Conservation (phyloP, 2,113 vertebrate genomes). For the Macquaria australasica region DNA sequence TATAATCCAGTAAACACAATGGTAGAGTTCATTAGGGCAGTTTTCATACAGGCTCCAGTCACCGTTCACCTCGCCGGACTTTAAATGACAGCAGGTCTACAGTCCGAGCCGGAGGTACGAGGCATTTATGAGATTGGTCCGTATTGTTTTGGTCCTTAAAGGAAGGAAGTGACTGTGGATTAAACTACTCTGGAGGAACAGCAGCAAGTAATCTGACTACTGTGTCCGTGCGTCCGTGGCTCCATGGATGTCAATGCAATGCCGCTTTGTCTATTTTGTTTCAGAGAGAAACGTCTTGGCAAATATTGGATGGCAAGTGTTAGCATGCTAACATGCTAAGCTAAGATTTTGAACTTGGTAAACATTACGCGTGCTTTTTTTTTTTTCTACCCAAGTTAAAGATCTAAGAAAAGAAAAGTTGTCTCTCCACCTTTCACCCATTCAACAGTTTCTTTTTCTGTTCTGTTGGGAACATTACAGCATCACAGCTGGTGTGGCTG, state of each 20-base stretch:
- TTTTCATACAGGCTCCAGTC: not conserved
- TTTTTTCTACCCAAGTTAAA: too few relatives aligned
- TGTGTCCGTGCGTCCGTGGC: not conserved
- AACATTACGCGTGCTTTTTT: too few relatives aligned
- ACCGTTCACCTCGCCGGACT: not conserved
- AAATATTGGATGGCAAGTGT: too few relatives aligned
- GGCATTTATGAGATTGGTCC: slow-evolving; percentile 10
- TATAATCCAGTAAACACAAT: not conserved
- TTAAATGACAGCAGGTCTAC: not conserved
- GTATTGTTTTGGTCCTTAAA: slow-evolving; percentile 11
- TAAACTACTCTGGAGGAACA: slow-evolving; percentile 4
- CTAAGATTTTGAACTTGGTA: too few relatives aligned
- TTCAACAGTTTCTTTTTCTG: not conserved
- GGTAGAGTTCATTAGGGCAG: slow-evolving; percentile 16
- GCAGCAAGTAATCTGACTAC: not conserved
- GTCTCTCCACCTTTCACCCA: not conserved
- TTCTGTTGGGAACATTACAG: not conserved
- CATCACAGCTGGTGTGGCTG: not conserved
- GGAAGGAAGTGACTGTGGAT: slow-evolving; percentile 34
- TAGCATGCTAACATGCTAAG: too few relatives aligned
- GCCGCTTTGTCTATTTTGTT: not conserved
- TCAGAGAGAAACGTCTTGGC: not conserved
- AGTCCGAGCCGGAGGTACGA: not conserved
- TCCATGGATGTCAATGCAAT: not conserved
- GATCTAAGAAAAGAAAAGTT: not conserved